phyloP scores from a whole-genome alignment of 2,113 vertebrate species.

The Myrmophylax atrothorax region DNA sequence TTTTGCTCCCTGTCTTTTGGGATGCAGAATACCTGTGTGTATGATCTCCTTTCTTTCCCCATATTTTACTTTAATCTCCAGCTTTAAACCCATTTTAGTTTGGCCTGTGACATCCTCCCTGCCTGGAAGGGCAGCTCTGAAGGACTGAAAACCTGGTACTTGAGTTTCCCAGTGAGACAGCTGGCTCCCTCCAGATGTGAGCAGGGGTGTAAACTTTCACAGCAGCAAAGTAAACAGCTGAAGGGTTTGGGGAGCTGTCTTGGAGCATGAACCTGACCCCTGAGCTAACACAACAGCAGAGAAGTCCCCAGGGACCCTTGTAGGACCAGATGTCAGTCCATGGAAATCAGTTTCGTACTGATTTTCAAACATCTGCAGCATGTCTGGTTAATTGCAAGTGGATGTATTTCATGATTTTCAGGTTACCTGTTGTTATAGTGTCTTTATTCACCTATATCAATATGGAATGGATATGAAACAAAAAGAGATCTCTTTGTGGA shows the following conservation, averaged over 20 bases:
- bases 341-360: neutral
- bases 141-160: neutral
- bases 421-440: neutral
- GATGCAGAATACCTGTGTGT: neutral
- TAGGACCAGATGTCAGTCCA: neutral
- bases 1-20: neutral
- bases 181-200: neutral
- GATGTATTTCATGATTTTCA: neutral
- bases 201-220: neutral
- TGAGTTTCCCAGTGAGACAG: neutral
- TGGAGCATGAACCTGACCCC: neutral
- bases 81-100: accelerated
- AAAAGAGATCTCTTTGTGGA: neutral
- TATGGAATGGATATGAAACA: neutral
- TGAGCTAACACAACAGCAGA: neutral
- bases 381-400: neutral
- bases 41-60: accelerated
- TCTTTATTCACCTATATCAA: neutral
- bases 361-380: neutral
- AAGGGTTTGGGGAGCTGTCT: neutral
- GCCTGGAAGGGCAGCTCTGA: neutral
- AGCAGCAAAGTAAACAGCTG: neutral
- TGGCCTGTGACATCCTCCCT: neutral
- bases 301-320: neutral
- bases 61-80: neutral